Evolutionary conservation across 2,888 invertebrate genomes (phyloP).

Genomic region (Tetropium fuscum): DNA sequence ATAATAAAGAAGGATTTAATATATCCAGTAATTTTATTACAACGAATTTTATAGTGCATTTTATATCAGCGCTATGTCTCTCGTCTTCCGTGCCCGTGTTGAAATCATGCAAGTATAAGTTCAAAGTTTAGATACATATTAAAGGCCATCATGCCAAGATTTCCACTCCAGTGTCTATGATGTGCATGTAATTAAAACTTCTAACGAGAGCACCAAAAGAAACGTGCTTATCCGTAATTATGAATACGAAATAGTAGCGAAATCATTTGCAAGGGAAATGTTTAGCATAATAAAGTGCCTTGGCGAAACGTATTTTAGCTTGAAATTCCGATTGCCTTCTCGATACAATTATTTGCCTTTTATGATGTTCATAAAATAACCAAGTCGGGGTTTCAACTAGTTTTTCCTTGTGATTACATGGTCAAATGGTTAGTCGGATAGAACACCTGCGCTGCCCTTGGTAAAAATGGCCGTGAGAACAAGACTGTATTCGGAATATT

Average conservation of each 20-base stretch:
- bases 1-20: too few relatives aligned
- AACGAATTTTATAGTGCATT: too few relatives aligned
- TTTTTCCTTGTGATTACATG: constrained; percentile 42
- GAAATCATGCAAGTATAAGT: too few relatives aligned
- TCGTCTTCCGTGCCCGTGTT: too few relatives aligned
- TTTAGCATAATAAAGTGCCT: constrained; percentile 7
- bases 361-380: constrained; percentile 38
- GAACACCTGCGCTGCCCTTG: constrained; percentile 51
- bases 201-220: too few relatives aligned
- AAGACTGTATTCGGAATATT: constrained; percentile 31
- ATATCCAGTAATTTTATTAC: too few relatives aligned
- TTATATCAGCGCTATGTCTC: too few relatives aligned
- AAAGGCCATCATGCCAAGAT: background rate
- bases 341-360: constrained; percentile 33
- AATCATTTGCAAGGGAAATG: background rate
- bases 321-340: constrained; percentile 12
- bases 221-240: constrained; percentile 2
- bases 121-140: constrained; percentile 1
- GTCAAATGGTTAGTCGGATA: constrained; percentile 38
- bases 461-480: constrained; percentile 43
- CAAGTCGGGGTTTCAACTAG: constrained; percentile 36
- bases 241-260: background rate
- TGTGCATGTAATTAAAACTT: constrained; percentile 3
- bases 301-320: background rate
- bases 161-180: background rate